Percentiles rank a stretch among this genome's conserved stretches.
Evolutionary conservation across 2,113 vertebrate genomes (phyloP).

Genomic region (Heptranchias perlo): DNA sequence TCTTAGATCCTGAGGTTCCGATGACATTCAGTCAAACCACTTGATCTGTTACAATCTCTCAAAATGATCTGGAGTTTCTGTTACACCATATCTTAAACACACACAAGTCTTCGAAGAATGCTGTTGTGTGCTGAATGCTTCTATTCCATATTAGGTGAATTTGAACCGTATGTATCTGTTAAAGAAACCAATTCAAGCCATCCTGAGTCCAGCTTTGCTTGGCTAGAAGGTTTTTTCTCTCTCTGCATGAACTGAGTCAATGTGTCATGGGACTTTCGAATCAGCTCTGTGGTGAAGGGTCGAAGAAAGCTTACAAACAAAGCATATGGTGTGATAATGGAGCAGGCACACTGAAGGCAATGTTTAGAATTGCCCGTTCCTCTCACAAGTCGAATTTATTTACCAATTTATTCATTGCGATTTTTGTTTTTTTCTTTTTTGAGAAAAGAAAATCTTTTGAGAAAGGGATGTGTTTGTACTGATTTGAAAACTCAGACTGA

Average conservation of each 20-base stretch:
- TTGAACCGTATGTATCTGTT: background rate
- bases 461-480: background rate
- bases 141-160: background rate
- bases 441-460: background rate
- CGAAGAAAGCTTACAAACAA: background rate
- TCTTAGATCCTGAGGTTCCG: background rate
- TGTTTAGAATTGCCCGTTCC: background rate
- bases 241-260: background rate
- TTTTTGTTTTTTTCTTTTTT: background rate
- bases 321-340: background rate
- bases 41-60: background rate
- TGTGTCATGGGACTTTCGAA: slow-evolving; percentile 1
- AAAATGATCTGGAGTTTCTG: background rate
- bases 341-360: background rate
- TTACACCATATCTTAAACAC: background rate
- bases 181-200: background rate
- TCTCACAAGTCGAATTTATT: background rate
- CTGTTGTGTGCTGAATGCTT: background rate
- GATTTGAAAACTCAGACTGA: background rate
- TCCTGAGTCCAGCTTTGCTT: background rate
- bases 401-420: background rate
- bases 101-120: background rate
- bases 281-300: background rate
- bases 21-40: background rate
- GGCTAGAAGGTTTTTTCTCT: background rate